Base-by-base conservation (phyloP, 2,888 invertebrate genomes). In the Cerastis rubricosa region DNA sequence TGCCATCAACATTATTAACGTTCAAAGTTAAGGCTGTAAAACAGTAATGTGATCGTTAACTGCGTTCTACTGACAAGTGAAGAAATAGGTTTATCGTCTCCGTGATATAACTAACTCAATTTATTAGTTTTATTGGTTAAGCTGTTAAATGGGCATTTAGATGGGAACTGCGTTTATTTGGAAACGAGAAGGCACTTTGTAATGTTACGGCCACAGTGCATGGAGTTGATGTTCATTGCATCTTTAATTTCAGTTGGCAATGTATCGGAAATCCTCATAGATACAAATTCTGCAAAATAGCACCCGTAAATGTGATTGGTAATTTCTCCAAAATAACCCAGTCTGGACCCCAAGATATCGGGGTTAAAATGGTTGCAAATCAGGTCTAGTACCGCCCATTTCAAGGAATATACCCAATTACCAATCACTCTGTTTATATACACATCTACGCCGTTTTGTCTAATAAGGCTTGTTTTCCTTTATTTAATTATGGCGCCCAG, bases 11-110 rank as follows among this genome's bases (percentile, higher is more conserved):
- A 67, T 67, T 67, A 63, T 22, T 61, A 72, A 74, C 45, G 54
- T 14, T 49, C 49, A 40, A 75, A 82, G 65, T 79, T 72, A n/a
- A 2, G 70, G 5, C 75, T 83, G 6, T 82, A 83, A 83, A 82
- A 69, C 72, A 45, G 64, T 63, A 66, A 79, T 75, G 63, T 61
- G 45, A 25, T 68, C 74, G 78, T 81, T 71, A 78, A 81, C 54
- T 70, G 22, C 61, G 12, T 49, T 43, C 47, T 47, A 66, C 66
- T 78, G 81, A 78, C 70, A 69, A 64, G n/a, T 74, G n/a, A 40
- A 40, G 45, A 76, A 71, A n/a, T 73, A 8, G 47, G 70, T 81
- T 81, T 78, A 78, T 81, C 67, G n/a, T 63, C 51, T 59, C 17
- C 40, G 4, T 47, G 47, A 43, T 22, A 40, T 67, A 49, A 49